Evolutionary conservation across 2,113 vertebrate genomes (phyloP).

Genomic region (Bubo blakistoni): DNA sequence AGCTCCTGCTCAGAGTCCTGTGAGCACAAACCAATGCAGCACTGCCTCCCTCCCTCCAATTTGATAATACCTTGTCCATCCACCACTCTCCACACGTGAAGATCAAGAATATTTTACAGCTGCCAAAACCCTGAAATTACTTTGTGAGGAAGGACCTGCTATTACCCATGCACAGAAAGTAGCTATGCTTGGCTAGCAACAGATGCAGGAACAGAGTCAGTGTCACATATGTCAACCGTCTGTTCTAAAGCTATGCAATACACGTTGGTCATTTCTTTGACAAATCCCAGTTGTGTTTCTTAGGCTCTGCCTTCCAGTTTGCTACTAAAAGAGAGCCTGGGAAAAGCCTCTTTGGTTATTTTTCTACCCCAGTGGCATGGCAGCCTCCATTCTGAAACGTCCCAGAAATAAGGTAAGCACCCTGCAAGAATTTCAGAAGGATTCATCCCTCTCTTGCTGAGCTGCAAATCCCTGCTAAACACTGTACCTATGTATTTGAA

Average conservation of each 20-base stretch:
- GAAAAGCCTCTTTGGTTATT: not conserved
- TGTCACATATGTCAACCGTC: not conserved
- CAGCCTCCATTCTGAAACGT: not conserved
- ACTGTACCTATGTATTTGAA: conserved; percentile 82
- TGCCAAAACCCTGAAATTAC: not conserved
- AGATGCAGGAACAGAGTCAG: not conserved
- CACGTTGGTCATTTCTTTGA: not conserved
- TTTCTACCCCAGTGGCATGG: not conserved
- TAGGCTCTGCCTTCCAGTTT: not conserved
- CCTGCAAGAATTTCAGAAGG: not conserved
- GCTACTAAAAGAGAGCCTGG: not conserved
- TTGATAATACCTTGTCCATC: not conserved
- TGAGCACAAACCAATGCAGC: not conserved
- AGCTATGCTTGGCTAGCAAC: not conserved
- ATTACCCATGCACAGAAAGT: not conserved
- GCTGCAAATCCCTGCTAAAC: not conserved
- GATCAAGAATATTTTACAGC: not conserved
- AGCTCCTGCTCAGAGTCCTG: not conserved
- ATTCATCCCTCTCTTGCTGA: not conserved
- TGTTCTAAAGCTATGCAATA: not conserved
- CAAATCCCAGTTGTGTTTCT: not conserved
- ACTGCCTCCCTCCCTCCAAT: not conserved
- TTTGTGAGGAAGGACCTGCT: not conserved
- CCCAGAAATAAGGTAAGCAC: not conserved
- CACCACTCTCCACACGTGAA: not conserved